phyloP scores from a whole-genome alignment of 2,797 vertebrate genomes.

The Pitangus sulphuratus region DNA sequence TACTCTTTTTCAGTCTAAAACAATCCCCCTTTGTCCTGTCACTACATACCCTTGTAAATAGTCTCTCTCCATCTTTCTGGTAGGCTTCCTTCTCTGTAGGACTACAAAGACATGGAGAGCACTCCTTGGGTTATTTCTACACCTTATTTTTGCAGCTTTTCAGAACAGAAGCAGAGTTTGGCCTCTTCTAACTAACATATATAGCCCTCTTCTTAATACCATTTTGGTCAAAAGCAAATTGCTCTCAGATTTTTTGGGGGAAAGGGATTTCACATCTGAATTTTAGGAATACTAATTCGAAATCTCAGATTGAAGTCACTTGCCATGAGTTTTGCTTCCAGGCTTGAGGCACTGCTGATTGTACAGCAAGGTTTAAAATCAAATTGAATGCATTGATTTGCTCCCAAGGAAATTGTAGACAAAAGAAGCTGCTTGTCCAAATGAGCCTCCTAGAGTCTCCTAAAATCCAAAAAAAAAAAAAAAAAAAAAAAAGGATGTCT shows the following conservation, averaged over 20 bases:
- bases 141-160: background rate
- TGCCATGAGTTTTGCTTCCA: background rate
- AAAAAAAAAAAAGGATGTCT: background rate
- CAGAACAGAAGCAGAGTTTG: background rate
- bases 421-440: background rate
- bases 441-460: background rate
- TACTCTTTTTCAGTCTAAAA: background rate
- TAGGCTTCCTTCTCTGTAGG: background rate
- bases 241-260: rapidly evolving
- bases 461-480: background rate
- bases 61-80: background rate
- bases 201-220: background rate
- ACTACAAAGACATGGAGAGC: background rate
- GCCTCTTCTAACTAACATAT: background rate
- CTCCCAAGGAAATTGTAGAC: background rate
- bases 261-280: background rate
- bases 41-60: background rate
- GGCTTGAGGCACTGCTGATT: background rate
- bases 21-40: background rate
- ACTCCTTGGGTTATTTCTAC: background rate
- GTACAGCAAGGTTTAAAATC: background rate
- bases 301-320: background rate
- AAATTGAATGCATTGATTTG: background rate
- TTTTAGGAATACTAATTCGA: background rate
- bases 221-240: background rate